Evolutionary conservation across 1,140 invertebrate genomes (phyloP).

Genomic region (Diorhabda sublineata): DNA sequence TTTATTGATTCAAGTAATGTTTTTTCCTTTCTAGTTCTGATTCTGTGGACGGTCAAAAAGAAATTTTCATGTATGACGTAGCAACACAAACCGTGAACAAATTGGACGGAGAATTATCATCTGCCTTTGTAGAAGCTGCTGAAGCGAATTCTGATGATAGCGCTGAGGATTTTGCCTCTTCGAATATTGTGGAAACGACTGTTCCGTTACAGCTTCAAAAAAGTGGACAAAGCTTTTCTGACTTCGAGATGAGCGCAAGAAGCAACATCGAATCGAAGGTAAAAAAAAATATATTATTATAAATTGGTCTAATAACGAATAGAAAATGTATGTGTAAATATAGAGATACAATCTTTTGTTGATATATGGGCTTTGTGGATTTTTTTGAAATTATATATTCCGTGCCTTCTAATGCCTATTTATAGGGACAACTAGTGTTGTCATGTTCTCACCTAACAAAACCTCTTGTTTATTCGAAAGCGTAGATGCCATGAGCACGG

Average conservation of each 20-base stretch:
- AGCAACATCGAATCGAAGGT: slow-evolving; percentile 30
- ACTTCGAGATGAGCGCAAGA: slow-evolving; percentile 30
- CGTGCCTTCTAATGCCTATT: too few species aligned
- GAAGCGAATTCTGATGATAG: slow-evolving; percentile 54
- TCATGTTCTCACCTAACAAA: too few species aligned
- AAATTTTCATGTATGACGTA: slow-evolving; percentile 83
- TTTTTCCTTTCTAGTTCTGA: slow-evolving; percentile 48
- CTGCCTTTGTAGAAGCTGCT: slow-evolving; percentile 77
- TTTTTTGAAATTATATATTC: too few species aligned
- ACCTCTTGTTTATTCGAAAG: too few species aligned
- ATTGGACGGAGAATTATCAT: slow-evolving; percentile 69
- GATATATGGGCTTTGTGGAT: too few species aligned
- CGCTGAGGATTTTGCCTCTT: slow-evolving; percentile 14
- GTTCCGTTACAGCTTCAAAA: slow-evolving; percentile 26
- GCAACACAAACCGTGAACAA: slow-evolving; percentile 63
- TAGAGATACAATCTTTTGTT: too few species aligned
- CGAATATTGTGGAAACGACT: slow-evolving; percentile 33
- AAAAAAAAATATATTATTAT: background rate
- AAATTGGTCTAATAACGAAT: background rate
- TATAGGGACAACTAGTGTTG: too few species aligned
- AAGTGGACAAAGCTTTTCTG: slow-evolving; percentile 7
- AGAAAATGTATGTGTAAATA: too few species aligned
- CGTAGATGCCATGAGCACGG: too few species aligned
- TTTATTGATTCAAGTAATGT: too few species aligned
- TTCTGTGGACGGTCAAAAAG: slow-evolving; percentile 54